Base-by-base conservation (phyloP, 2,888 invertebrate genomes). In the Microchrysa polita region DNA sequence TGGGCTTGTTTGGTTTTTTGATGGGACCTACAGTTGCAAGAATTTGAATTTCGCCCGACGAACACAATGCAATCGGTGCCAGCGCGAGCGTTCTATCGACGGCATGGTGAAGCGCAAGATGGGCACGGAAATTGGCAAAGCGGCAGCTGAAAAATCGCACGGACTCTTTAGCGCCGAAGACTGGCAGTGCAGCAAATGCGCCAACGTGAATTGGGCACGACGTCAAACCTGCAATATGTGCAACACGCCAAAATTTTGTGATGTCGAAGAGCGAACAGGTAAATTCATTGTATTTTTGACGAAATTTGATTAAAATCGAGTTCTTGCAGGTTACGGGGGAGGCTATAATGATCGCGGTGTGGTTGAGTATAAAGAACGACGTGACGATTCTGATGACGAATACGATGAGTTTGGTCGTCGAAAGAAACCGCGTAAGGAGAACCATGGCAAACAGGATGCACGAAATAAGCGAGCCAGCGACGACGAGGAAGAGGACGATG, bases 111-210 rank as follows among this genome's bases (percentile, higher is more conserved):
- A 92, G 84, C 94, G 94, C 84, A 95, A 95, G 85, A 88, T 96
- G 65, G 95, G 97, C 0, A 94, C 95, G 75, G 98, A 98, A 87
- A 98, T 99, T 79, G 99, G 99, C 2, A 98, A 98, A 87, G 94
- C 93, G 22, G 96, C 97, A 44, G 99, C 99, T 0, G 99, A 99
- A 84, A 98, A 98, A 86, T 97, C 97, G 80, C 91, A 96, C 12
- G 85, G 85, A 1, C 78, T 84, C 0, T 92, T 90, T 84, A 96
- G 96, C 85, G 98, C 99, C 48, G 98, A 99, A 84, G 99, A 99
- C 86, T 99, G 99, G 99, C 96, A 97, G 83, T 99, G 99, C 85
- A 96, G 95, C 85, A 98, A 98, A 84, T 99, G 99, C 87, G 98
- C 98, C n/a, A 99, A 99, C 86, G 98, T 99, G 12, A 99, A 99